Percentiles rank a stretch among this genome's conserved stretches.
phyloP scores from a whole-genome alignment of 2,113 vertebrate genomes.

The Anser brachyrhynchus region DNA sequence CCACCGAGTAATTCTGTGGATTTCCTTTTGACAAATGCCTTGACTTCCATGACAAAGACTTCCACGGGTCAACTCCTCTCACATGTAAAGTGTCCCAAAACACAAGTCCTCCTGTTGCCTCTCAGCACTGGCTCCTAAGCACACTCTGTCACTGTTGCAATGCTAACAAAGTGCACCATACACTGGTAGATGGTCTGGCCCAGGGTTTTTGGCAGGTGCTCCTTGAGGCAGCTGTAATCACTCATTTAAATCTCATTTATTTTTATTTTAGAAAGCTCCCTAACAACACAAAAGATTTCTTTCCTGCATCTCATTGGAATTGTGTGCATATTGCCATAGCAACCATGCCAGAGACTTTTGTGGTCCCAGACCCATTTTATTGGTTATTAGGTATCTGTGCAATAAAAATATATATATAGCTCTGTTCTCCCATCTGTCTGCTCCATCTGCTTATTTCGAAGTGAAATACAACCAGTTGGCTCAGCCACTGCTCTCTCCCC shows the following conservation, averaged over 20 bases:
- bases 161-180: background rate
- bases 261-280: slow-evolving; percentile 41
- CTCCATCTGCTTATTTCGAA: slow-evolving; percentile 47
- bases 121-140: background rate
- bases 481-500: background rate
- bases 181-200: background rate
- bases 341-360: slow-evolving; percentile 40
- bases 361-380: slow-evolving; percentile 39
- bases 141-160: background rate
- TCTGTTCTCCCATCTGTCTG: slow-evolving; percentile 55
- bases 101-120: background rate
- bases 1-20: background rate
- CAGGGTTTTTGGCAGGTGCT: slow-evolving; percentile 32
- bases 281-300: slow-evolving; percentile 32
- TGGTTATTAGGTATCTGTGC: slow-evolving; percentile 56
- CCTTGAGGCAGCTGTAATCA: background rate
- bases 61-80: background rate
- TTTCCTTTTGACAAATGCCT: background rate
- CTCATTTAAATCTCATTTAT: slow-evolving; percentile 47
- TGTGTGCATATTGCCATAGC: slow-evolving; percentile 46
- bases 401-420: slow-evolving; percentile 10
- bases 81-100: background rate
- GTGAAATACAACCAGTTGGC: slow-evolving; percentile 17
- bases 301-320: slow-evolving; percentile 17
- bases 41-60: background rate